Conservation (phyloP, 2,888 invertebrate species). For the Drosophila borborema region DNA sequence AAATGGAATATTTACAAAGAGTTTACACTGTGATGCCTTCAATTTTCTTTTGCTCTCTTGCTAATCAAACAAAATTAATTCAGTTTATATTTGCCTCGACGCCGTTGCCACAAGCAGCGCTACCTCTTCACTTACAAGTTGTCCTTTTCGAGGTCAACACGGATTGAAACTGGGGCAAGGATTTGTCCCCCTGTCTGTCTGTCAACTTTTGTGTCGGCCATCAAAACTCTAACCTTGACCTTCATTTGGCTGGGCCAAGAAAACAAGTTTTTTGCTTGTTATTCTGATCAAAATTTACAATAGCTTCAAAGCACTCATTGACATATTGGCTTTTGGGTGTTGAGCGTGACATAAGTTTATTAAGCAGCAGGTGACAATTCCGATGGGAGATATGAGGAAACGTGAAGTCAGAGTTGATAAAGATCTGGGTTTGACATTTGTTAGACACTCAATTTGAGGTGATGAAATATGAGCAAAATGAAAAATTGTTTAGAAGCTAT, state of each 20-base stretch:
- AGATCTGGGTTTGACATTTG: neutral
- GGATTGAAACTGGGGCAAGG: conserved; percentile 56
- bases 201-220: conserved; percentile 18
- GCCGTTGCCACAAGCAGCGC: neutral
- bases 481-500: neutral
- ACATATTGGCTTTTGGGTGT: conserved; percentile 33
- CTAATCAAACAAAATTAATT: conserved; percentile 17
- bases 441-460: neutral
- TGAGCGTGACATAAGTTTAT: conserved; percentile 3
- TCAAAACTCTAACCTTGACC: conserved; percentile 19
- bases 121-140: neutral
- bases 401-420: neutral
- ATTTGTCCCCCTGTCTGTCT: conserved; percentile 29
- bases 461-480: neutral
- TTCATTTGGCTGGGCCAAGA: conserved; percentile 4
- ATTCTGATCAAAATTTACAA: conserved; percentile 5
- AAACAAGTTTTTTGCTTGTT: conserved; percentile 9
- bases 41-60: neutral
- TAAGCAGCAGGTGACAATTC: neutral
- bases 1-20: conserved; percentile 5
- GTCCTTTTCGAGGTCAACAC: conserved; percentile 28
- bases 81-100: neutral
- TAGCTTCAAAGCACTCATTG: conserved; percentile 16
- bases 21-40: neutral
- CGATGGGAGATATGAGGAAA: neutral